These are phyloP conservation scores for Thamnophis elegans DNA, from an alignment of 2,797 vertebrate species.

Conservation along the genomic window DNA sequence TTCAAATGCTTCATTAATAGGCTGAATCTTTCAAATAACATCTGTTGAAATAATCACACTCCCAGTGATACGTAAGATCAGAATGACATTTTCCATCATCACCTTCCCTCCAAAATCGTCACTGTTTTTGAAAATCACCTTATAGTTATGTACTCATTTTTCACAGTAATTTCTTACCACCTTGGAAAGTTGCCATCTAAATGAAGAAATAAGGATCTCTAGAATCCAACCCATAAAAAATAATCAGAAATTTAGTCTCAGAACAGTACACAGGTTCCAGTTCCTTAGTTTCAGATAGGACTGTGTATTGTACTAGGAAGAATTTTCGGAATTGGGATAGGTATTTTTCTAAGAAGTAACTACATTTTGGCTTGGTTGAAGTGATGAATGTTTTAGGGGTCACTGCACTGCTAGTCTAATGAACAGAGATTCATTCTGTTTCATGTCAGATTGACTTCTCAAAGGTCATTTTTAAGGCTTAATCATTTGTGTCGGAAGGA, in stretches of 20 bases:
- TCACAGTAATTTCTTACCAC: background rate
- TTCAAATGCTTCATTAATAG: background rate
- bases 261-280: background rate
- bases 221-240: background rate
- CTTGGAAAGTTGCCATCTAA: background rate
- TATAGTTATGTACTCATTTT: background rate
- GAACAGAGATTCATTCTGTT: conserved; percentile 11
- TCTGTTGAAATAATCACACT: background rate
- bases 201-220: background rate
- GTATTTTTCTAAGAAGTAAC: background rate
- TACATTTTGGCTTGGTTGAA: background rate
- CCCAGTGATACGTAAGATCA: background rate
- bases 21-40: background rate
- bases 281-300: background rate
- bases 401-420: background rate
- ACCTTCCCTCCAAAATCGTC: background rate
- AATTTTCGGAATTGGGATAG: background rate
- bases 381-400: background rate
- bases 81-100: background rate
- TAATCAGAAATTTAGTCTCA: background rate
- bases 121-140: background rate
- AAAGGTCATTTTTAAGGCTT: background rate
- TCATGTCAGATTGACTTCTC: conserved; percentile 4
- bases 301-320: background rate
- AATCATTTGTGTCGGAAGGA: background rate